These are phyloP conservation scores for Eupithecia subumbrata DNA, from an alignment of 2,888 invertebrate species.

Conservation along the genomic window DNA sequence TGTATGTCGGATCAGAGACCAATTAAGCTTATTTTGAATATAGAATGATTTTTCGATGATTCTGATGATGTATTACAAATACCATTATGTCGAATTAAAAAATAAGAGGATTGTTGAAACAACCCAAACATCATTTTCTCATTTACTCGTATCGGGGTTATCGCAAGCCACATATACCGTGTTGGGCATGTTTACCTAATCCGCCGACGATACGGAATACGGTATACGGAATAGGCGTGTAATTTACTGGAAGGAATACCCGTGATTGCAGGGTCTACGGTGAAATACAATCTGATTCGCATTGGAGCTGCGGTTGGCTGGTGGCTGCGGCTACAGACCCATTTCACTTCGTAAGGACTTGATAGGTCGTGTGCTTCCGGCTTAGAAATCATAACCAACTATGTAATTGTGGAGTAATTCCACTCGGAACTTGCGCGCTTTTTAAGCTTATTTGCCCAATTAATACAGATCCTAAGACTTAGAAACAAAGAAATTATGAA, in stretches of 20 bases:
- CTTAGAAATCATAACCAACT: too few relatives aligned
- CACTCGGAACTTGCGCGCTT: neutral
- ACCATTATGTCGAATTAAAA: neutral
- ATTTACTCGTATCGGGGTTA: neutral
- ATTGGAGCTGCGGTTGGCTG: neutral
- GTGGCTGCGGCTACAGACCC: neutral
- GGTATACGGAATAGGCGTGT: slow-evolving; percentile 21
- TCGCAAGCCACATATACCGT: neutral
- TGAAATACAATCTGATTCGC: slow-evolving; percentile 7
- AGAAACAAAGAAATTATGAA: too few relatives aligned
- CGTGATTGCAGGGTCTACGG: slow-evolving; percentile 25
- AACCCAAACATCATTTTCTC: neutral
- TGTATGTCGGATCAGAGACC: too few relatives aligned
- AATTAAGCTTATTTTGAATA: too few relatives aligned
- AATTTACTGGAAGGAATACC: slow-evolving; percentile 33
- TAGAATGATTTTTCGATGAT: too few relatives aligned
- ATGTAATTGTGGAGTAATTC: neutral
- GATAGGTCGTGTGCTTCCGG: too few relatives aligned
- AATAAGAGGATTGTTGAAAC: neutral
- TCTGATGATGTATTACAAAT: too few relatives aligned
- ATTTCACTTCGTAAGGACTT: neutral
- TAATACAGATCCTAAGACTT: neutral
- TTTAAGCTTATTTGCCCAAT: neutral
- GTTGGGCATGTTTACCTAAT: slow-evolving; percentile 38
- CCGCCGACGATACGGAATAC: slow-evolving; percentile 37